Evolutionary conservation across 2,797 vertebrate genomes (phyloP).

Genomic region (Miichthys miiuy): DNA sequence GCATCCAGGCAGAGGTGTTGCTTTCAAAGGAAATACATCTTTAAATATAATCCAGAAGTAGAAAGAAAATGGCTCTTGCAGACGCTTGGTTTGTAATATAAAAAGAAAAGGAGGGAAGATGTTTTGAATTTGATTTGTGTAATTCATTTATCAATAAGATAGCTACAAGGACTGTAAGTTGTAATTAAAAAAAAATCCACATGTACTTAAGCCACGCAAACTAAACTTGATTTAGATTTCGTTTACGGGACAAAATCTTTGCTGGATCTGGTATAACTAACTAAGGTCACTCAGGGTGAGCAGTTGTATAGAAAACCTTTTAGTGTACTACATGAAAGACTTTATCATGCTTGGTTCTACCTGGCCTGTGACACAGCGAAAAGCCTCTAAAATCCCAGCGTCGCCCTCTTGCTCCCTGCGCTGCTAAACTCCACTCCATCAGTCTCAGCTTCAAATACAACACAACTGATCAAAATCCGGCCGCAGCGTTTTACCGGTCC

Average conservation of each 20-base stretch:
- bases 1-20: constrained; percentile 16
- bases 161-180: background rate
- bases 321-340: constrained; percentile 16
- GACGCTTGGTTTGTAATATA: constrained; percentile 6
- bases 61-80: background rate
- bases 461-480: constrained; percentile 24
- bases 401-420: background rate
- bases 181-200: background rate
- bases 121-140: background rate
- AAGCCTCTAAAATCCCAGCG: constrained; percentile 24
- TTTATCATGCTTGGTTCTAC: constrained; percentile 12
- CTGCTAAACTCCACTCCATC: constrained; percentile 26
- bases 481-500: constrained; percentile 9
- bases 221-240: background rate
- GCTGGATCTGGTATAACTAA: background rate
- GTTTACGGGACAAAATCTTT: background rate
- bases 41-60: background rate
- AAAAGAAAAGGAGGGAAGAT: background rate
- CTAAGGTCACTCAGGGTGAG: background rate
- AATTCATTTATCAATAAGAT: background rate
- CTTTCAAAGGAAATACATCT: constrained; percentile 12
- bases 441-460: constrained; percentile 14
- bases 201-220: background rate
- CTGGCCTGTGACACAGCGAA: constrained; percentile 20
- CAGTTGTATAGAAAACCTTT: background rate